Evolutionary conservation across 64 coral and sea anemone species (phyloP).

Genomic region (Acropora tenuis): DNA sequence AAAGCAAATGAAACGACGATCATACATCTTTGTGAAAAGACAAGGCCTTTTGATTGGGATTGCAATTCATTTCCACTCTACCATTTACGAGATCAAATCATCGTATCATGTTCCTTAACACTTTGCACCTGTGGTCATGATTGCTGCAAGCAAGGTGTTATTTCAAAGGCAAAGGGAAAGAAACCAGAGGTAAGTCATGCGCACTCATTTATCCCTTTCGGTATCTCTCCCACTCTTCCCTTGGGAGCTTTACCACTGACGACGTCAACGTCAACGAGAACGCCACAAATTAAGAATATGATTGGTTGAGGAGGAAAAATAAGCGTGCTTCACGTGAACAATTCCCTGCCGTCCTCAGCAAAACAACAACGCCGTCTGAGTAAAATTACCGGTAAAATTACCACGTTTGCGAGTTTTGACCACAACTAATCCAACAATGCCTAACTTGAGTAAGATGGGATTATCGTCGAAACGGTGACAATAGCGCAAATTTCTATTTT

Average conservation of each 20-base stretch:
- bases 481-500: too few relatives aligned
- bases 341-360: background rate
- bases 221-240: background rate
- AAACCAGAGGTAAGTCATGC: constrained; percentile 16
- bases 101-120: constrained; percentile 41
- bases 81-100: background rate
- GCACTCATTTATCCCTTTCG: background rate
- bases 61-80: background rate
- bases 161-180: constrained; percentile 32
- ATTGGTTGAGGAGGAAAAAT: too few relatives aligned
- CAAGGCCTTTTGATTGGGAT: background rate
- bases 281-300: too few relatives aligned
- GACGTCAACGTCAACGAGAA: too few relatives aligned
- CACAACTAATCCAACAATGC: too few relatives aligned
- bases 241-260: too few relatives aligned
- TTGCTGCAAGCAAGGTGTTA: constrained; percentile 81
- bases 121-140: constrained; percentile 76
- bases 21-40: background rate
- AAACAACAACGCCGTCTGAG: background rate
- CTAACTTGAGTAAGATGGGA: too few relatives aligned
- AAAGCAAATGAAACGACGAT: background rate
- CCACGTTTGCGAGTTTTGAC: background rate
- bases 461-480: too few relatives aligned
- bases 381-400: too few relatives aligned
- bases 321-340: too few relatives aligned